These are phyloP conservation scores for Heliothis peltigera DNA, from an alignment of 2,888 invertebrate genomes.

Conservation along the genomic window DNA sequence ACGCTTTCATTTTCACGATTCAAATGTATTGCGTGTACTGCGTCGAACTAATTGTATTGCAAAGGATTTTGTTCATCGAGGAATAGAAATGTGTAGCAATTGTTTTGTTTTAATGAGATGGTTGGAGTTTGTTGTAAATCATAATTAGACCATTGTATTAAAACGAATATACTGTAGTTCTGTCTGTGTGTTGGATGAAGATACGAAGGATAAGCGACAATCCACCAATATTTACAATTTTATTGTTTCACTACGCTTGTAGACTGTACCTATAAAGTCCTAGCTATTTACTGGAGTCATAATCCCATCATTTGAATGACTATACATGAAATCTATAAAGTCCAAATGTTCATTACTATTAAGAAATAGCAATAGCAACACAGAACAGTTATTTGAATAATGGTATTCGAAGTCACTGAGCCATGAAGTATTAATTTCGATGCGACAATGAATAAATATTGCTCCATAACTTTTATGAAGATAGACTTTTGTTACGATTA, in stretches of 20 bases:
- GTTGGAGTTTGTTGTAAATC: no score
- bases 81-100: no score
- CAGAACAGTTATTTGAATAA: conserved; percentile 2
- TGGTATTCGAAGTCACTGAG: conserved; percentile 3
- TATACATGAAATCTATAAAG: conserved; percentile 31
- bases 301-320: conserved; percentile 25
- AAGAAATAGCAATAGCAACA: conserved; percentile 6
- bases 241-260: no score
- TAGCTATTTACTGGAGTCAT: conserved; percentile 41
- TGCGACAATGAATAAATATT: not conserved
- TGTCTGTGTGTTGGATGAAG: no score
- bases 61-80: not conserved
- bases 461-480: not conserved
- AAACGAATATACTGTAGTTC: no score
- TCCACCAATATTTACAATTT: no score
- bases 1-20: not conserved
- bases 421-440: not conserved
- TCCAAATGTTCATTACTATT: conserved; percentile 22
- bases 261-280: conserved; percentile 29
- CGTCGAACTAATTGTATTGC: not conserved
- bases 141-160: no score
- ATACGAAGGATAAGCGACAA: no score
- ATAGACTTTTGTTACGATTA: no score
- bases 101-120: no score
- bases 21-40: not conserved